Conservation (phyloP, 2,888 invertebrate species). For the Gortyna flavago region DNA sequence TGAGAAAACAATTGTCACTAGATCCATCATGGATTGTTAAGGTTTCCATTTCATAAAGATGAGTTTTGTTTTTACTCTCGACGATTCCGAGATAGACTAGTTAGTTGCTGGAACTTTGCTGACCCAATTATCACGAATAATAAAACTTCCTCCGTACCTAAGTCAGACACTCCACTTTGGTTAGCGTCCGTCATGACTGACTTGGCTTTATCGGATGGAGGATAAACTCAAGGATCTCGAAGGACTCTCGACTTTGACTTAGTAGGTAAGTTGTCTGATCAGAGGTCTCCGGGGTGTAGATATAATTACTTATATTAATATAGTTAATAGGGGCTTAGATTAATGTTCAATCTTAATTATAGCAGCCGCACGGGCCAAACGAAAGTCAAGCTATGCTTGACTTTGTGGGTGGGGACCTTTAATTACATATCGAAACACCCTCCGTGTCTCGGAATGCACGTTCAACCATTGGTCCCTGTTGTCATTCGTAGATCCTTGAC, state of each 20-base stretch:
- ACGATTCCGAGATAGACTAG: background rate
- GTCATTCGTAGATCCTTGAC: too few relatives aligned
- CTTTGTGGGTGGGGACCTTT: background rate
- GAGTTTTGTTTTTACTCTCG: background rate
- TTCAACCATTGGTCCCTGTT: too few relatives aligned
- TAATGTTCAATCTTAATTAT: constrained; percentile 9
- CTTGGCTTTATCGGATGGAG: constrained; percentile 46
- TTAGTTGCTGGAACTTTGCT: constrained; percentile 22
- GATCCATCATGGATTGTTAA: too few relatives aligned
- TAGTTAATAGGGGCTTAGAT: background rate
- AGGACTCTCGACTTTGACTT: constrained; percentile 47
- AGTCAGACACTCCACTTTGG: constrained; percentile 27
- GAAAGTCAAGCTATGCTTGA: background rate
- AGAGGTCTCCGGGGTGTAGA: constrained; percentile 29
- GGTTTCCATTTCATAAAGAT: background rate
- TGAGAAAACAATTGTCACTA: too few relatives aligned
- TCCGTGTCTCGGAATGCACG: too few relatives aligned
- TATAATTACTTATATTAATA: constrained; percentile 10
- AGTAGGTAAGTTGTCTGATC: constrained; percentile 38
- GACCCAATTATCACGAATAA: constrained; percentile 46
- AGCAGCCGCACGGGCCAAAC: background rate
- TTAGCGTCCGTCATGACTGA: constrained; percentile 35
- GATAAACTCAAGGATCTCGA: constrained; percentile 57
- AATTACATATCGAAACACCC: too few relatives aligned
- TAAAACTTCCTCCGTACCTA: constrained; percentile 53